A percentile compares a stretch with the other conserved stretches of the same genome.
These are phyloP conservation scores for Monoplex corrugatus DNA, from an alignment of 2,888 invertebrate species.

Conservation along the genomic window DNA sequence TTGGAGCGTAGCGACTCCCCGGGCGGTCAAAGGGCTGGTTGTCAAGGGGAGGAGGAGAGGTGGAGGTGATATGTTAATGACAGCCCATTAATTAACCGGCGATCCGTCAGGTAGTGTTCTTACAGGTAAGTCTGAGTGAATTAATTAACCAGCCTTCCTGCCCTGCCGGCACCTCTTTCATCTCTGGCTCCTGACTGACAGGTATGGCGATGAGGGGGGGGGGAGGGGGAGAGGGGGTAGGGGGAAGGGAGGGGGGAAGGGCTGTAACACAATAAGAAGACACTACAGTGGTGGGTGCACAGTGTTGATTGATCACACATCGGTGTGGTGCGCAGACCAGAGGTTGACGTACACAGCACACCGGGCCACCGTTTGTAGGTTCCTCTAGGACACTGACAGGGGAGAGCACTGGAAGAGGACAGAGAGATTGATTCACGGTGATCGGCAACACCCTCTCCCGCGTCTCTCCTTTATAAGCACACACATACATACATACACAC, in stretches of 20 bases:
- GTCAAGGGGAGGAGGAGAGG: no score
- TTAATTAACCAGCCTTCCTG: constrained; percentile 3
- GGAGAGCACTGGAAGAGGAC: neutral
- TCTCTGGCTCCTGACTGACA: neutral
- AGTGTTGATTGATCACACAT: no score
- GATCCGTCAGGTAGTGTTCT: neutral
- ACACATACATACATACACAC: no score
- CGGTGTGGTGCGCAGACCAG: no score
- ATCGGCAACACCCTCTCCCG: no score
- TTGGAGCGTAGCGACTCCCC: no score
- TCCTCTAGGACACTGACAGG: neutral
- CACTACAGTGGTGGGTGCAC: no score
- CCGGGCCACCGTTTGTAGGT: neutral
- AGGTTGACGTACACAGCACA: no score
- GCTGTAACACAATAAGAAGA: neutral
- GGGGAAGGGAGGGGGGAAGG: neutral
- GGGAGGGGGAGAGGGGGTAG: neutral
- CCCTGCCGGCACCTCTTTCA: neutral
- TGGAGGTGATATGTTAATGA: neutral
- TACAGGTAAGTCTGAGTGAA: neutral
- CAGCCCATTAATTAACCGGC: neutral
- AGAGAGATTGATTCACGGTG: neutral
- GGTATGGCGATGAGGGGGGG: neutral
- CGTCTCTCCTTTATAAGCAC: no score
- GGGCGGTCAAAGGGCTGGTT: no score